Evolutionary conservation across 2,113 vertebrate genomes (phyloP), one percentile per base, ranked within the genome.

Genomic region (Melanocharis versteri): DNA sequence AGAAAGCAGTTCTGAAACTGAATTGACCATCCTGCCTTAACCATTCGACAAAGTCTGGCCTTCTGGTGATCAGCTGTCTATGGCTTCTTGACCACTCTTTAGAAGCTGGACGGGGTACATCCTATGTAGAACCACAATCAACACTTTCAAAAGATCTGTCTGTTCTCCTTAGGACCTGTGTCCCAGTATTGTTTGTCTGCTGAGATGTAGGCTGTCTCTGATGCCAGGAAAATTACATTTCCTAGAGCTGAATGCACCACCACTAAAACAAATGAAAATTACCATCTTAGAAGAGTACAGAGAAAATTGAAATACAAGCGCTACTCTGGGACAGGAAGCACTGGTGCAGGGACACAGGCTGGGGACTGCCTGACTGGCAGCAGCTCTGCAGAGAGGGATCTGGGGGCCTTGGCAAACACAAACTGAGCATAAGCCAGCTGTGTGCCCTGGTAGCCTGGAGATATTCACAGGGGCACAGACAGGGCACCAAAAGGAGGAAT

Each of bases 111-210:
- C 14, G 20, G 62, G 22, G 17, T 30, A 14, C 1, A 70, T 26
- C 48, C 10, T 31, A 18, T 48, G 15, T 1, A 62, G 33, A 42
- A 71, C 4, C 28, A 71, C 19, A 37, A 17, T 8, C 14, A 76
- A 16, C 3, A 2, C 16, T 62, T 72, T 45, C 17, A 42, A 31
- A 15, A 58, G 31, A 37, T 1, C 1, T 11, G 2, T 35, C 35
- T 50, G 4, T 37, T 80, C 24, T 66, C 21, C 56, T 57, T 48
- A 60, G 8, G 30, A 42, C 17, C 13, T 64, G 5, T 27, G 17
- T 35, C 30, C 39, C 4, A 7, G 13, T 48, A 66, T 44, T 61
- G 6, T 26, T 53, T 64, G 3, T 77, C 53, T 77, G 7, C 37
- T 73, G 42, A 44, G 23, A 37, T 1, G 1, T 17, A 31, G 47